Conservation (phyloP, 2,113 vertebrate species). For the Cryptomyrus ogoouensis region DNA sequence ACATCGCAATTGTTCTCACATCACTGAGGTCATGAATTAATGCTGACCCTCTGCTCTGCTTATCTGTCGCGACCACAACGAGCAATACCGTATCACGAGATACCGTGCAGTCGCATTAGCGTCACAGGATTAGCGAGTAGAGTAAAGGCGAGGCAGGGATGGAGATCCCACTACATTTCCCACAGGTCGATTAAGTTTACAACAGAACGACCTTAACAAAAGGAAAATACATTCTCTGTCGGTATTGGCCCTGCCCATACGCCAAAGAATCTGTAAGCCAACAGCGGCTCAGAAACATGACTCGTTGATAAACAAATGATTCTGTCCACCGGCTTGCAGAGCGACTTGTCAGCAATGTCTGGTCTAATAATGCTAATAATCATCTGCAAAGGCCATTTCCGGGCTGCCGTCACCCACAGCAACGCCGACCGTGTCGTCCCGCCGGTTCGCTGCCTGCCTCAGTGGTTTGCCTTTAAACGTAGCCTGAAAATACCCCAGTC, state of each 20-base stretch:
- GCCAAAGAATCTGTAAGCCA: not conserved
- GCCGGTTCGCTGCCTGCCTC: not conserved
- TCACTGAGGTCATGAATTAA: not conserved
- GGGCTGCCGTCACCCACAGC: not conserved
- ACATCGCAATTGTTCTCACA: not conserved
- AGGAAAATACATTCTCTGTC: not conserved
- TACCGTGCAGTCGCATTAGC: too few species aligned
- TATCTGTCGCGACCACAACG: not conserved
- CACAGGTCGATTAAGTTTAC: not conserved
- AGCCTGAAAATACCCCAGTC: not conserved
- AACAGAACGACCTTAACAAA: not conserved
- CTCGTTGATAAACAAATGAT: not conserved
- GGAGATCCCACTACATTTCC: not conserved
- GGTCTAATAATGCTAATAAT: not conserved
- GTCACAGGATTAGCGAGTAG: not conserved
- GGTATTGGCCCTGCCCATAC: not conserved
- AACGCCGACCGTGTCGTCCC: not conserved
- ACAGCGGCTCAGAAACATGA: not conserved
- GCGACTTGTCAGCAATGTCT: not conserved
- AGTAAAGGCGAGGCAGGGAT: not conserved
- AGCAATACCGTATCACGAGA: not conserved
- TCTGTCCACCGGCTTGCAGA: not conserved
- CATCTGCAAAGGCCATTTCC: not conserved
- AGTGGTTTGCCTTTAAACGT: not conserved
- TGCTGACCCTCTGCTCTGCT: not conserved